A percentile compares a stretch with the other conserved stretches of the same genome.
These are phyloP conservation scores for Euclidia mi DNA, from an alignment of 2,888 invertebrate species.

Conservation along the genomic window DNA sequence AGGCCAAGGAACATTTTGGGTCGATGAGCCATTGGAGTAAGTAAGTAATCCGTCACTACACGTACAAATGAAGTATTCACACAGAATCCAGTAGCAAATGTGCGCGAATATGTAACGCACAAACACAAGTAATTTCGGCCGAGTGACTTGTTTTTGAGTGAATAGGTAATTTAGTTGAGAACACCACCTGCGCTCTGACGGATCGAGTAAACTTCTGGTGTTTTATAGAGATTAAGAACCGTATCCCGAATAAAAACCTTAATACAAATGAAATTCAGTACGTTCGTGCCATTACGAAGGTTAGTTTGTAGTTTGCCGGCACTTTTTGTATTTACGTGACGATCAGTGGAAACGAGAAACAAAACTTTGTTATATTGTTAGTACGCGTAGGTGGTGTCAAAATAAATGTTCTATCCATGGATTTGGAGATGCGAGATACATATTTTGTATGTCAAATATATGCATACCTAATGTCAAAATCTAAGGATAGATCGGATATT, in stretches of 20 bases:
- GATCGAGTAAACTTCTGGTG: slow-evolving; percentile 51
- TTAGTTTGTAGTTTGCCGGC: slow-evolving; percentile 28
- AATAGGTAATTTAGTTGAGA: slow-evolving; percentile 59
- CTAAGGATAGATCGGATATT: no score
- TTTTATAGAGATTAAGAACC: slow-evolving; percentile 50
- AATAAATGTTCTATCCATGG: no score
- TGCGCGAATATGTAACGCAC: slow-evolving; percentile 17
- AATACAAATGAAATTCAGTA: slow-evolving; percentile 57
- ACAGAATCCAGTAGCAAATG: not conserved
- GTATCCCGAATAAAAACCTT: slow-evolving; percentile 49
- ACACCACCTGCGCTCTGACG: slow-evolving; percentile 55
- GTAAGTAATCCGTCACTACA: no score
- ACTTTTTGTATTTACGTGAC: slow-evolving; percentile 21
- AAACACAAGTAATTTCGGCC: slow-evolving; percentile 39
- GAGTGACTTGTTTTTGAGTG: slow-evolving; percentile 57
- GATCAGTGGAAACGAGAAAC: slow-evolving; percentile 18
- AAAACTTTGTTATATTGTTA: not conserved
- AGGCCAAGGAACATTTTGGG: no score
- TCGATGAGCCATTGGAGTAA: no score
- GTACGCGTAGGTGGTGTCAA: no score
- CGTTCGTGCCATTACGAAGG: slow-evolving; percentile 33
- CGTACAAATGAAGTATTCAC: no score
- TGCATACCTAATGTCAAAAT: no score
- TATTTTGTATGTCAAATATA: no score
- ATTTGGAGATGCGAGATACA: no score